phyloP scores from a whole-genome alignment of 2,113 vertebrate species.

The Colossoma macropomum region DNA sequence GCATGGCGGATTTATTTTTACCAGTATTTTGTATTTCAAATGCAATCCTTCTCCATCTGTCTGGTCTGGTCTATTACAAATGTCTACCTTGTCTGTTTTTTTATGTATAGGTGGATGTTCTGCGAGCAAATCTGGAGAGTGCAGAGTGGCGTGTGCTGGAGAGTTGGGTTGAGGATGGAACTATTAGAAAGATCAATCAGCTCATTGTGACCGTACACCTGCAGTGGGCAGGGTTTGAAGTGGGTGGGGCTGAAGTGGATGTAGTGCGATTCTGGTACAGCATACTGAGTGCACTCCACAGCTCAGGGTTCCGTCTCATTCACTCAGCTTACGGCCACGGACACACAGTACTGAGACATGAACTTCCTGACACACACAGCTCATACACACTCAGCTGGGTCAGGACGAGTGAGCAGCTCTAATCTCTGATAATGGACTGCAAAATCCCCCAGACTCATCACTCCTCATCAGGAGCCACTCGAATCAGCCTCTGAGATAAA shows the following conservation, averaged over 20 bases:
- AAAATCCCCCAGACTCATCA: background rate
- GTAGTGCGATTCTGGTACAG: slow-evolving; percentile 82
- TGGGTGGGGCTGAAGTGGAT: slow-evolving; percentile 70
- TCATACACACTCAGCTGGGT: slow-evolving; percentile 79
- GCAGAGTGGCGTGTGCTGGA: slow-evolving; percentile 79
- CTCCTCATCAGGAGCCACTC: background rate
- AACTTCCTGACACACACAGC: slow-evolving; percentile 63
- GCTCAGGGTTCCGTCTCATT: slow-evolving; percentile 69
- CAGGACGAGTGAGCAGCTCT: slow-evolving; percentile 63
- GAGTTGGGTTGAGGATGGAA: slow-evolving; percentile 75
- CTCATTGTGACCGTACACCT: slow-evolving; percentile 76
- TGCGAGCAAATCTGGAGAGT: slow-evolving; percentile 76
- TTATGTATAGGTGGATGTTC: slow-evolving; percentile 72
- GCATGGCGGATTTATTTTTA: too few species aligned
- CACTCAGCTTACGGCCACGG: slow-evolving; percentile 65
- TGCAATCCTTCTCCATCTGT: too few species aligned
- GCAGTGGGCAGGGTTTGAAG: slow-evolving; percentile 81
- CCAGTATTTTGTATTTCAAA: too few species aligned
- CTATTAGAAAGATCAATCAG: slow-evolving; percentile 69
- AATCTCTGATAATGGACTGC: slow-evolving; percentile 6
- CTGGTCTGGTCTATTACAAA: too few species aligned
- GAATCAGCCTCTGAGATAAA: background rate
- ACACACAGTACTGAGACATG: slow-evolving; percentile 66
- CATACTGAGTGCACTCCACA: slow-evolving; percentile 67
- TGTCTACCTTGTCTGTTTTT: background rate